phyloP scores from a whole-genome alignment of 2,888 invertebrate genomes.

The Cyclophora albipunctata region DNA sequence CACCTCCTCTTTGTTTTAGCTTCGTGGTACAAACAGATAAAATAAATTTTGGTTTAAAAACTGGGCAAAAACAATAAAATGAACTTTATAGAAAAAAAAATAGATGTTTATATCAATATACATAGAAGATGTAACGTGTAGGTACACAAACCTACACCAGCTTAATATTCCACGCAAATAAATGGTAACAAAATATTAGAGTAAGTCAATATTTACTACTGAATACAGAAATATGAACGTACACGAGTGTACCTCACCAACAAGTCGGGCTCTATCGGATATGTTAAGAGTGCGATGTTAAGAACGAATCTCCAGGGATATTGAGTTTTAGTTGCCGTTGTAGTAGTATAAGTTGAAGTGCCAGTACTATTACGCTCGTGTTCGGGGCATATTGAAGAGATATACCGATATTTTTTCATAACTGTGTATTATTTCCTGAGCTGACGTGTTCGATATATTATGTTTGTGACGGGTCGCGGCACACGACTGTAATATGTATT shows the following conservation, averaged over 20 bases:
- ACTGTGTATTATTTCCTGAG: conserved; percentile 26
- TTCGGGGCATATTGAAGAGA: too few species aligned
- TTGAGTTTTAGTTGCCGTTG: background rate
- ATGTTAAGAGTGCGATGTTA: background rate
- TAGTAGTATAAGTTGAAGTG: too few species aligned
- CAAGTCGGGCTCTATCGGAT: too few species aligned
- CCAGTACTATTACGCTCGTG: too few species aligned
- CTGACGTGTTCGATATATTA: conserved; percentile 50
- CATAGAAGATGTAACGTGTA: too few species aligned
- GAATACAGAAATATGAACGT: background rate
- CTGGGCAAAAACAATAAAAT: too few species aligned
- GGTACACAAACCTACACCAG: conserved; percentile 6
- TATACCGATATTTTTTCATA: conserved; percentile 14
- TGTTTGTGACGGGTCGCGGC: conserved; percentile 49
- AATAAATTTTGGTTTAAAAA: too few species aligned
- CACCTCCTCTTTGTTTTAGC: too few species aligned
- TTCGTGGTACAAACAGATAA: too few species aligned
- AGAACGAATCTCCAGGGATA: background rate
- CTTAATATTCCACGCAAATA: conserved; percentile 9
- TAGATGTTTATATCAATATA: too few species aligned
- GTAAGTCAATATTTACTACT: background rate
- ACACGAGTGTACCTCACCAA: too few species aligned
- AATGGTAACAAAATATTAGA: conserved; percentile 2
- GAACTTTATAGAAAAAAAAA: too few species aligned
- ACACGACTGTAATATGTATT: conserved; percentile 30